A percentile compares a stretch with the other conserved stretches of the same genome.
phyloP scores from a whole-genome alignment of 2,888 invertebrate genomes.

The Leucophenga maculata region DNA sequence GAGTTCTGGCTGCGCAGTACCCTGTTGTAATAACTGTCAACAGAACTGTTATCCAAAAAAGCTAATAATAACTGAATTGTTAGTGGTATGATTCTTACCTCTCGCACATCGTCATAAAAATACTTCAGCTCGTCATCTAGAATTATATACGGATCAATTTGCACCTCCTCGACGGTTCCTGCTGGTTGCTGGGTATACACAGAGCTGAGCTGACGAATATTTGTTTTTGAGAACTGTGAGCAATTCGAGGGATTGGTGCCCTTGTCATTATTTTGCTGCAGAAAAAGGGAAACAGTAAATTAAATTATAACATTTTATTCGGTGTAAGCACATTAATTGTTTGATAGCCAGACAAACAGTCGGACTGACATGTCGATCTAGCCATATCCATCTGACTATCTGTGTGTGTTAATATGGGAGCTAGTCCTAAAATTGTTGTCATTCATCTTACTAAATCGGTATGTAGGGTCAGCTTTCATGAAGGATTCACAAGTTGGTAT shows the following conservation, averaged over 20 bases:
- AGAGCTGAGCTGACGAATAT: slow-evolving; percentile 77
- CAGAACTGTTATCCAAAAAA: not conserved
- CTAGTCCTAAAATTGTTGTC: no score
- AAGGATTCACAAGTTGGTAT: no score
- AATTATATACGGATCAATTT: slow-evolving; percentile 89
- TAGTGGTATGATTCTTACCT: slow-evolving; percentile 75
- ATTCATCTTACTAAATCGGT: no score
- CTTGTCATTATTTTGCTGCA: slow-evolving; percentile 45
- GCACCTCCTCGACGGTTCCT: slow-evolving; percentile 84
- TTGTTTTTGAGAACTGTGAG: slow-evolving; percentile 47
- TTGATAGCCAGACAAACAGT: no score
- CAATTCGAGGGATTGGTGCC: slow-evolving; percentile 38
- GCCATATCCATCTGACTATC: no score
- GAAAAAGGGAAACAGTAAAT: slow-evolving; percentile 23
- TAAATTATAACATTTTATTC: no score
- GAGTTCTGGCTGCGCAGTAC: slow-evolving; percentile 87
- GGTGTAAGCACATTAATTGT: no score
- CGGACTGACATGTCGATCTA: no score
- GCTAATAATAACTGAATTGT: not conserved
- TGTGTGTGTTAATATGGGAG: no score
- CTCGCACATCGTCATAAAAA: slow-evolving; percentile 88
- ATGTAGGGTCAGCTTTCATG: no score
- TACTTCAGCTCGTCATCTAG: slow-evolving; percentile 90
- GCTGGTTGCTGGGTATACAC: slow-evolving; percentile 84
- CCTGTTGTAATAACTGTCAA: slow-evolving; percentile 76